Percentiles rank a stretch among this genome's conserved stretches.
Conservation (phyloP, 2,797 vertebrate genomes). For the Caiman crocodilus region DNA sequence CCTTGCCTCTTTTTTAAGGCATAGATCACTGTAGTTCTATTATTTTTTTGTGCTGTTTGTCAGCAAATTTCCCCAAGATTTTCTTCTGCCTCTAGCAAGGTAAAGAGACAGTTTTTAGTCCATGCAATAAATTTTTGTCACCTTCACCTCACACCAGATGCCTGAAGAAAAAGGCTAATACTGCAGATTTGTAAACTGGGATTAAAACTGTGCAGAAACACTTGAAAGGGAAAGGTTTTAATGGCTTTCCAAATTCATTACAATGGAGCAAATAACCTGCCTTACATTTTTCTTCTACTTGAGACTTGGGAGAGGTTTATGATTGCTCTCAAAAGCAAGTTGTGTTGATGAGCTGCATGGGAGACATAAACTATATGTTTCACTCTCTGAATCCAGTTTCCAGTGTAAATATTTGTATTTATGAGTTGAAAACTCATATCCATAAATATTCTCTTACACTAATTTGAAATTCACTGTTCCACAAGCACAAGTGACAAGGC, state of each 20-base stretch:
- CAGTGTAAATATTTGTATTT: neutral
- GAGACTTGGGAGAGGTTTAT: neutral
- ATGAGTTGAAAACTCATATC: neutral
- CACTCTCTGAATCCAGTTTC: neutral
- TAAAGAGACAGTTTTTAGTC: neutral
- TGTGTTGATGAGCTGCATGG: neutral
- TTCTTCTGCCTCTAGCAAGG: neutral
- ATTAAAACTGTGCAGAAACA: neutral
- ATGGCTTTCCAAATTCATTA: neutral
- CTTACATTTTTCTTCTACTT: constrained; percentile 4
- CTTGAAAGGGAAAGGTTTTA: neutral
- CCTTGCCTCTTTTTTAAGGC: neutral
- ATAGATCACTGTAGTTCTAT: neutral
- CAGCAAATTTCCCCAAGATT: constrained; percentile 3
- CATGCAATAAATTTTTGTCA: neutral
- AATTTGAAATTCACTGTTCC: neutral
- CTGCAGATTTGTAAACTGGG: neutral
- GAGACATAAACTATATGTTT: neutral
- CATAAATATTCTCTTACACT: neutral
- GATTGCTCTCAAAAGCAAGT: neutral
- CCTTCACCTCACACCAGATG: neutral
- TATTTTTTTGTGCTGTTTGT: neutral
- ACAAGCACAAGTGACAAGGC: no score
- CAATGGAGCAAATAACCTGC: neutral
- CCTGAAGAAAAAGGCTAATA: neutral